Evolutionary conservation across 2,113 vertebrate genomes (phyloP).

Genomic region (Oryzias javanicus): DNA sequence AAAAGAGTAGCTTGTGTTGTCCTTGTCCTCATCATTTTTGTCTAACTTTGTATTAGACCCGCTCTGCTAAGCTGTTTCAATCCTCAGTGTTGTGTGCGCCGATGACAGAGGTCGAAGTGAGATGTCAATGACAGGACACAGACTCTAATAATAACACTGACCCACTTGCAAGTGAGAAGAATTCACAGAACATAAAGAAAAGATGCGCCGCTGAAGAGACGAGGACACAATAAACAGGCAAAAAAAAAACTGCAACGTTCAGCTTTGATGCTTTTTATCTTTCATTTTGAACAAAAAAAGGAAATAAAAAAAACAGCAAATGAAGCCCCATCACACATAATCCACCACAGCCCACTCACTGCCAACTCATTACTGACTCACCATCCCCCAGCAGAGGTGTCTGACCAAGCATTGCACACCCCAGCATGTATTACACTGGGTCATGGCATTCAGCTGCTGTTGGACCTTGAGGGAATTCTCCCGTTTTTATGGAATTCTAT

Average conservation of each 20-base stretch:
- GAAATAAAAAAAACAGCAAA: slow-evolving; percentile 23
- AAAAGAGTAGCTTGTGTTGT: background rate
- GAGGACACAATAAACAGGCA: background rate
- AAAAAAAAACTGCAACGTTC: background rate
- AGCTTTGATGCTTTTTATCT: background rate
- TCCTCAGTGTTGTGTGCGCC: slow-evolving; percentile 9
- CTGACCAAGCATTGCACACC: slow-evolving; percentile 52
- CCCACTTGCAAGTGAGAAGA: slow-evolving; percentile 47
- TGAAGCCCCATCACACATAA: slow-evolving; percentile 50
- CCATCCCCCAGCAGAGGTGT: slow-evolving; percentile 48
- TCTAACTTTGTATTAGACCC: background rate
- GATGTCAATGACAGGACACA: slow-evolving; percentile 50
- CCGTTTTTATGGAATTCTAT: slow-evolving; percentile 3
- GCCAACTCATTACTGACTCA: slow-evolving; percentile 55
- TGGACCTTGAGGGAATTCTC: slow-evolving; percentile 7
- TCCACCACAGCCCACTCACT: slow-evolving; percentile 38
- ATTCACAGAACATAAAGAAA: slow-evolving; percentile 36
- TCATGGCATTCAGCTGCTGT: slow-evolving; percentile 14
- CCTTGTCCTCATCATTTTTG: background rate
- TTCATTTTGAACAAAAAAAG: slow-evolving; percentile 11
- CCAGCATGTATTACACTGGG: slow-evolving; percentile 35
- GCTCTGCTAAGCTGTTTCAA: slow-evolving; percentile 2
- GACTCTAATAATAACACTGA: slow-evolving; percentile 58
- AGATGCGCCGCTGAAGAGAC: slow-evolving; percentile 6
- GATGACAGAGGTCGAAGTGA: slow-evolving; percentile 40